These are phyloP conservation scores for Callinectes sapidus DNA, from an alignment of 2,888 invertebrate species.

Conservation along the genomic window DNA sequence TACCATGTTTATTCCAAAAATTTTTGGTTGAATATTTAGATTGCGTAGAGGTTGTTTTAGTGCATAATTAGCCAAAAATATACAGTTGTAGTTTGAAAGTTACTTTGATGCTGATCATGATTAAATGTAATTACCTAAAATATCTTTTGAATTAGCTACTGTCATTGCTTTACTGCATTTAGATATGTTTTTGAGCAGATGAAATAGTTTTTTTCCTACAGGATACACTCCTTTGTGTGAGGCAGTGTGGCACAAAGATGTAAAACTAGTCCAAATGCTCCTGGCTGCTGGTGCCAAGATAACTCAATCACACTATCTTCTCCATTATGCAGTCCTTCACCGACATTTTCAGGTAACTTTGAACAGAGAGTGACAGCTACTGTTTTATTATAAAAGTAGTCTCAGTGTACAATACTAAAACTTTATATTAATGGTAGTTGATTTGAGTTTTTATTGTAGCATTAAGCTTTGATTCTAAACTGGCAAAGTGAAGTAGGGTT, in stretches of 20 bases:
- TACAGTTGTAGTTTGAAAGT: neutral
- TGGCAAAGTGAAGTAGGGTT: neutral
- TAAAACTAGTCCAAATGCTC: constrained; percentile 80
- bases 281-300: constrained; percentile 83
- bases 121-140: neutral
- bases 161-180: neutral
- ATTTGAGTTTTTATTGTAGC: neutral
- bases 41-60: neutral
- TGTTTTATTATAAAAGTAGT: neutral
- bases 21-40: neutral
- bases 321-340: constrained; percentile 83
- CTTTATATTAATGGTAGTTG: neutral
- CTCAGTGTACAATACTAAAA: neutral
- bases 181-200: neutral
- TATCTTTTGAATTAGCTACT: neutral
- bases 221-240: constrained; percentile 84
- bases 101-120: neutral
- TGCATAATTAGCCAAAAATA: neutral
- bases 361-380: neutral
- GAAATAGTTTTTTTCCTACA: constrained; percentile 73
- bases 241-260: constrained; percentile 83
- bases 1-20: neutral
- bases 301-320: constrained; percentile 83
- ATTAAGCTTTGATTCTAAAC: neutral
- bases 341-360: constrained; percentile 77